Evolutionary conservation across 1,140 invertebrate genomes (phyloP), one percentile per base, ranked within the genome.

Genomic region (Theocolax elegans): DNA sequence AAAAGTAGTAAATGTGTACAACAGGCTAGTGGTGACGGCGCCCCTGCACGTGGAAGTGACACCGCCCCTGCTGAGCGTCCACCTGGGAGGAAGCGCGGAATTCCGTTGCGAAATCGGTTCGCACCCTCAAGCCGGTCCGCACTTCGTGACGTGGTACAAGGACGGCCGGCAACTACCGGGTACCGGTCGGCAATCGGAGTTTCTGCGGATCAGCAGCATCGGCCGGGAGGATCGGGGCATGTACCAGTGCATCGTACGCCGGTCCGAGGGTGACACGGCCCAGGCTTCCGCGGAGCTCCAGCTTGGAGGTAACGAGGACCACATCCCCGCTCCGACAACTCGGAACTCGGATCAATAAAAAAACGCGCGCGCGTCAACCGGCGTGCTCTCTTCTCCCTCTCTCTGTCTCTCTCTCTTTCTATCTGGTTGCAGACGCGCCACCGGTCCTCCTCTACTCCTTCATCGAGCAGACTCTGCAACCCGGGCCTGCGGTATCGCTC

Each of bases 391-490:
- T 9, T n/a, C 42, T 9, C 42, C 42, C 42, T 3, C 7, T n/a
- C 42, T n/a, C 42, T n/a, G 17, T 15, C 46, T n/a, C 46, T 15
- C 17, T n/a, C 46, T n/a, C n/a, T n/a, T n/a, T 58, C 4, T 58
- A 23, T 25, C 21, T 72, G 65, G 72, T 87, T 86, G 31, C 87
- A 95, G 94, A 94, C 85, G 93, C 93, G n/a, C 89, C 93, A 35
- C 94, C 94, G 3, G 89, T 91, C 38, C 85, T 96, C 44, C 85
- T 93, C 15, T 94, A 95, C 80, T 92, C 90, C 66, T 94, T 95
- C 81, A 92, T 94, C 74, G 92, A 94, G 79, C 92, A 94, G 82
- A 94, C 92, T 40, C 84, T 95, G 44, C 92, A 95, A 74, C 92
- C 93, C 1, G 94, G 94, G 15, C 91, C 92, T n/a, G 90, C 91